phyloP scores from a whole-genome alignment of 2,113 vertebrate genomes.

The Crotalus viridis region DNA sequence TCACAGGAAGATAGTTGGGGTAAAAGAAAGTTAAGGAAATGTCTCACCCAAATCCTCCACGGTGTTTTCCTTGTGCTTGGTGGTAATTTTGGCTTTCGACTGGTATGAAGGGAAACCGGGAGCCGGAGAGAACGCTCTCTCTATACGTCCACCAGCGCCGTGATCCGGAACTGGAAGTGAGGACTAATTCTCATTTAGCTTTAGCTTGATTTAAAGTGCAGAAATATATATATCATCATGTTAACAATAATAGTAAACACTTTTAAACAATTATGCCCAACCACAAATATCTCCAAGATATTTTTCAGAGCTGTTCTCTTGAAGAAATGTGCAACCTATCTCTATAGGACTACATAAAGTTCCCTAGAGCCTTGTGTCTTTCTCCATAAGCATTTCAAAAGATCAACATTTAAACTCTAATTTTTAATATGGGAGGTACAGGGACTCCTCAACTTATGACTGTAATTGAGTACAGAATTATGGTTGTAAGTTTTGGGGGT shows the following conservation, averaged over 20 bases:
- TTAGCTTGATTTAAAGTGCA: not conserved
- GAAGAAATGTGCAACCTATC: not conserved
- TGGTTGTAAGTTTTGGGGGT: not conserved
- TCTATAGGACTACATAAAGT: not conserved
- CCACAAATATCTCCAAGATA: not conserved
- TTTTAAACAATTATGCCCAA: not conserved
- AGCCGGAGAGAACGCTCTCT: no score
- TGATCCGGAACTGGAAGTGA: no score
- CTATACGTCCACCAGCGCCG: no score
- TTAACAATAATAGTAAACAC: not conserved
- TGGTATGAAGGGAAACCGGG: no score
- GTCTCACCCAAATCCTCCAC: no score
- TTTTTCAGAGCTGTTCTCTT: not conserved
- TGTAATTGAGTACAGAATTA: not conserved
- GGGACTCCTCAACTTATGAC: not conserved
- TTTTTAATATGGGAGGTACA: not conserved
- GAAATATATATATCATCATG: not conserved
- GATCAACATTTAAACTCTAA: not conserved
- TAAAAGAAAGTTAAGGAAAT: no score
- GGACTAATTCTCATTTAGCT: no score
- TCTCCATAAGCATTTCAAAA: not conserved
- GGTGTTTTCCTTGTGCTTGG: no score
- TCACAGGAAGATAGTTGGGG: no score
- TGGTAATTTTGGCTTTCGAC: no score
- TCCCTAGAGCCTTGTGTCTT: not conserved